Conservation (phyloP, 2,888 invertebrate genomes). For the Diaprepes abbreviatus region DNA sequence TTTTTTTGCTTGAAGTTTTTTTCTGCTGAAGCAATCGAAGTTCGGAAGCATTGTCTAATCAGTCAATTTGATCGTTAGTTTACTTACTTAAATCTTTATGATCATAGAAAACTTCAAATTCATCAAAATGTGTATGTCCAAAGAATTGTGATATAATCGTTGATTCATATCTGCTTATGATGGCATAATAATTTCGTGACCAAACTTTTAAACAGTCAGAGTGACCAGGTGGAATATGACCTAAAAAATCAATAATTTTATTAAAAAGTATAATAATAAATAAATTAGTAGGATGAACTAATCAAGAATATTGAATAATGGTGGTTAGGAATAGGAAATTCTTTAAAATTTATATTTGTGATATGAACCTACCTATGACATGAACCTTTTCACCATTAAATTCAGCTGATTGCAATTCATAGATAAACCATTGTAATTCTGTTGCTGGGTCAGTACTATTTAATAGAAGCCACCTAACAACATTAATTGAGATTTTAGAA, state of each 20-base stretch:
- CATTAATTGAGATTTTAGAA: too few relatives aligned
- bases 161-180: slow-evolving; percentile 89
- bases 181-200: slow-evolving; percentile 94
- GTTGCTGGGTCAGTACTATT: slow-evolving; percentile 97
- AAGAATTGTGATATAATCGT: slow-evolving; percentile 93
- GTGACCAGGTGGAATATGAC: slow-evolving; percentile 96
- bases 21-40: too few relatives aligned
- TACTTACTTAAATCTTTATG: slow-evolving; percentile 81
- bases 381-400: slow-evolving; percentile 95
- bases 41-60: too few relatives aligned
- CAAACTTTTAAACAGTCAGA: slow-evolving; percentile 94
- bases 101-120: slow-evolving; percentile 94
- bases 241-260: slow-evolving; percentile 59
- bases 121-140: slow-evolving; percentile 95
- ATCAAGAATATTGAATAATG: too few relatives aligned
- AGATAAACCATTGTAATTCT: slow-evolving; percentile 95
- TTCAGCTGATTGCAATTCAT: slow-evolving; percentile 94
- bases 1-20: too few relatives aligned
- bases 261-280: too few relatives aligned
- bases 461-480: slow-evolving; percentile 84
- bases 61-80: too few relatives aligned
- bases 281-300: too few relatives aligned
- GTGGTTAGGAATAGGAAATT: too few relatives aligned
- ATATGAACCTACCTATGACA: slow-evolving; percentile 86
- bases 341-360: too few relatives aligned